These are phyloP conservation scores for Cephus rjabovi DNA, from an alignment of 2,888 invertebrate genomes.

Conservation along the genomic window DNA sequence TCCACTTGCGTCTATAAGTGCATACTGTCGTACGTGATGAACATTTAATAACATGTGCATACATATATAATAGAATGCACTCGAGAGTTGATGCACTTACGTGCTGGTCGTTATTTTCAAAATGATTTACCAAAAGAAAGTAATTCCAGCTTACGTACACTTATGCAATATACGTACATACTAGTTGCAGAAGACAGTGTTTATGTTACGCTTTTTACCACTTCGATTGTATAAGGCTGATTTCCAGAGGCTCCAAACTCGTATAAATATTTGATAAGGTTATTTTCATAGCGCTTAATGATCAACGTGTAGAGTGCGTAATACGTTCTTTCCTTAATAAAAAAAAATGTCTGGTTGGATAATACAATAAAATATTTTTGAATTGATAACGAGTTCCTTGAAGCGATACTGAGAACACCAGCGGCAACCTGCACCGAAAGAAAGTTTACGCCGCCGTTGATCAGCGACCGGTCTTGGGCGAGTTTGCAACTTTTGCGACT, in stretches of 20 bases:
- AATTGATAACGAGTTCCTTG: neutral
- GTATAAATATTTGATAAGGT: neutral
- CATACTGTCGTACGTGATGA: neutral
- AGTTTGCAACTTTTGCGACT: constrained; percentile 4
- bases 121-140: neutral
- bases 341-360: neutral
- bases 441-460: neutral
- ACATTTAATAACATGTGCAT: neutral
- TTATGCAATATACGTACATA: neutral
- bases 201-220: neutral
- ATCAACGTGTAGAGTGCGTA: neutral
- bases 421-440: neutral
- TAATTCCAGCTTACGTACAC: neutral
- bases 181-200: neutral
- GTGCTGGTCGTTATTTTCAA: neutral
- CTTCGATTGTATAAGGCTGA: neutral
- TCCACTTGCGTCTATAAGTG: neutral
- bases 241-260: neutral
- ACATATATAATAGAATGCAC: neutral
- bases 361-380: neutral
- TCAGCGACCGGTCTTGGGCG: neutral
- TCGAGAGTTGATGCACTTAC: neutral
- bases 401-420: neutral
- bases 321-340: neutral
- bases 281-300: neutral